Percentiles rank a stretch among this genome's conserved stretches.
phyloP scores from a whole-genome alignment of 1,140 invertebrate genomes.

The Amyelois transitella region DNA sequence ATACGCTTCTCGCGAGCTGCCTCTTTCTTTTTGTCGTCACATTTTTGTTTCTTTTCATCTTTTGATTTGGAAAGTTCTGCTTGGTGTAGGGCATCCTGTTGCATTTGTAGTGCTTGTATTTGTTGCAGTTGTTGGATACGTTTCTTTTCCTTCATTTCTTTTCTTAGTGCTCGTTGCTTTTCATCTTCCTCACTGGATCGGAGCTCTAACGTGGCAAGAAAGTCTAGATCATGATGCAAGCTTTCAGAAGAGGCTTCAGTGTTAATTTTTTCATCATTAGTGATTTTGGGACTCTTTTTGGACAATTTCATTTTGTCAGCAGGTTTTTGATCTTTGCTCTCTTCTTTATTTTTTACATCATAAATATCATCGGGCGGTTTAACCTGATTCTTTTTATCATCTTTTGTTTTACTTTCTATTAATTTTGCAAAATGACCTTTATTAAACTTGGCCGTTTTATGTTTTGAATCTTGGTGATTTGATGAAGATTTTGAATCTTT shows the following conservation, averaged over 20 bases:
- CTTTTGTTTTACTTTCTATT: conserved; percentile 75
- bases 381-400: conserved; percentile 72
- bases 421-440: conserved; percentile 71
- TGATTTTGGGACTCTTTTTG: conserved; percentile 11
- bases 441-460: conserved; percentile 70
- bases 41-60: conserved; percentile 67
- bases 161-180: conserved; percentile 72
- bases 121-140: conserved; percentile 71
- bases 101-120: conserved; percentile 71
- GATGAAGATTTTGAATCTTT: conserved; percentile 77
- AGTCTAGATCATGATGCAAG: conserved; percentile 77
- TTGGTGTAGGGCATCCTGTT: conserved; percentile 62
- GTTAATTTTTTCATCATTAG: conserved; percentile 31
- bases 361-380: conserved; percentile 60
- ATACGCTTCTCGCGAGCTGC: conserved; percentile 66
- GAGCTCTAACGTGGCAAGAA: conserved; percentile 78
- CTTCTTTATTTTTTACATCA: conserved; percentile 35
- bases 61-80: conserved; percentile 53
- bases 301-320: conserved; percentile 30
- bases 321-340: conserved; percentile 40
- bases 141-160: conserved; percentile 75
- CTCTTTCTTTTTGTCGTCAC: conserved; percentile 70
- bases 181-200: conserved; percentile 75
- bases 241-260: conserved; percentile 31
- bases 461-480: conserved; percentile 25